Percentiles rank a stretch among this genome's conserved stretches.
These are phyloP conservation scores for Deroplatys truncata DNA, from an alignment of 2,888 invertebrate genomes.

Conservation along the genomic window DNA sequence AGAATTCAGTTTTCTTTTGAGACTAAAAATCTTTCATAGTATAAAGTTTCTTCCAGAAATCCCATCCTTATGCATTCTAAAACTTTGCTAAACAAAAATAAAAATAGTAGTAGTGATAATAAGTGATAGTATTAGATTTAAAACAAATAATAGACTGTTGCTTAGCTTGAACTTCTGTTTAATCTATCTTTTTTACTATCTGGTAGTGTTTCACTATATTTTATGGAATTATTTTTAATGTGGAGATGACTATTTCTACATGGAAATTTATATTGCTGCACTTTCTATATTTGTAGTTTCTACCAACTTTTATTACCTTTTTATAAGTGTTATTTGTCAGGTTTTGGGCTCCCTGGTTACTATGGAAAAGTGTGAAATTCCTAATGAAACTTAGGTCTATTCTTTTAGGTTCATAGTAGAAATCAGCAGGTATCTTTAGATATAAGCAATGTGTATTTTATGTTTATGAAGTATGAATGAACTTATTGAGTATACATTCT, in stretches of 20 bases:
- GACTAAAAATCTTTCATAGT: not conserved
- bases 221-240: conserved; percentile 17
- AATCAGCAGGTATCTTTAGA: not conserved
- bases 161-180: conserved; percentile 16
- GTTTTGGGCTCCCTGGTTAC: not conserved
- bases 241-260: conserved; percentile 1
- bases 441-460: not conserved
- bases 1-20: not conserved
- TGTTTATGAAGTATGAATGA: not conserved
- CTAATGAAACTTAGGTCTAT: not conserved
- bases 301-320: conserved; percentile 7
- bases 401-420: not conserved
- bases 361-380: not conserved
- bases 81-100: not conserved
- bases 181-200: conserved; percentile 1
- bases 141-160: conserved; percentile 13
- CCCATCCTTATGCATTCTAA: conserved; percentile 6
- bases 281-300: conserved; percentile 18
- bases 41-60: not conserved
- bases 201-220: conserved; percentile 5
- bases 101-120: conserved; percentile 1
- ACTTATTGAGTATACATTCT: not conserved
- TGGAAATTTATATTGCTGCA: conserved; percentile 12
- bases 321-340: not conserved
- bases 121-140: conserved; percentile 6